Conservation (phyloP, 1,140 invertebrate species). For the Drosophila murphyi region DNA sequence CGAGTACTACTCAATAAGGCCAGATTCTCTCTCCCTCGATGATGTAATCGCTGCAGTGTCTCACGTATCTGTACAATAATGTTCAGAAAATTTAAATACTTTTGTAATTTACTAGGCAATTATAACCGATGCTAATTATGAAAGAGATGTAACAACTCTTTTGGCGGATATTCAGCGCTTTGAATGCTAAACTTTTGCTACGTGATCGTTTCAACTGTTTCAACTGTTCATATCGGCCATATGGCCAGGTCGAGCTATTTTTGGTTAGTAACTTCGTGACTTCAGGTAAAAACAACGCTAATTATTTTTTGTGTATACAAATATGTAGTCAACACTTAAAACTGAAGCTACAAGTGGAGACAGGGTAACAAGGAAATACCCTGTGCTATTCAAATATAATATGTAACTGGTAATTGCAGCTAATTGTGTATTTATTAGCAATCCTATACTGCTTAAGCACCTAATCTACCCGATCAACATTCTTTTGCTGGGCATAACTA, state of each 20-base stretch:
- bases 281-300: slow-evolving; percentile 45
- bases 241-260: slow-evolving; percentile 27
- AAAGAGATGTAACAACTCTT: slow-evolving; percentile 56
- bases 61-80: slow-evolving; percentile 42
- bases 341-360: not conserved
- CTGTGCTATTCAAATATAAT: not conserved
- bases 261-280: slow-evolving; percentile 31
- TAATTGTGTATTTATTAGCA: too few relatives aligned
- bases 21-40: slow-evolving; percentile 19
- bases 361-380: not conserved
- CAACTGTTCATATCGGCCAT: slow-evolving; percentile 26
- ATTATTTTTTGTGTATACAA: slow-evolving; percentile 36
- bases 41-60: slow-evolving; percentile 28
- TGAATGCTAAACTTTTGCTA: slow-evolving; percentile 54
- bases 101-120: slow-evolving; percentile 40
- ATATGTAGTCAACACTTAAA: not conserved
- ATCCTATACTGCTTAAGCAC: not conserved
- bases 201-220: slow-evolving; percentile 37
- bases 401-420: too few relatives aligned
- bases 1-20: slow-evolving; percentile 28
- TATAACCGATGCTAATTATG: slow-evolving; percentile 38
- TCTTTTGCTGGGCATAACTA: slow-evolving; percentile 3
- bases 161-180: slow-evolving; percentile 24
- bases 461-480: slow-evolving; percentile 5
- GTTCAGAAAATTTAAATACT: slow-evolving; percentile 23